Percentiles rank a stretch among this genome's conserved stretches.
Evolutionary conservation across 35 echinoderm and acorn worm species (phyloP).

Genomic region (Hemicentrotus pulcherrimus): DNA sequence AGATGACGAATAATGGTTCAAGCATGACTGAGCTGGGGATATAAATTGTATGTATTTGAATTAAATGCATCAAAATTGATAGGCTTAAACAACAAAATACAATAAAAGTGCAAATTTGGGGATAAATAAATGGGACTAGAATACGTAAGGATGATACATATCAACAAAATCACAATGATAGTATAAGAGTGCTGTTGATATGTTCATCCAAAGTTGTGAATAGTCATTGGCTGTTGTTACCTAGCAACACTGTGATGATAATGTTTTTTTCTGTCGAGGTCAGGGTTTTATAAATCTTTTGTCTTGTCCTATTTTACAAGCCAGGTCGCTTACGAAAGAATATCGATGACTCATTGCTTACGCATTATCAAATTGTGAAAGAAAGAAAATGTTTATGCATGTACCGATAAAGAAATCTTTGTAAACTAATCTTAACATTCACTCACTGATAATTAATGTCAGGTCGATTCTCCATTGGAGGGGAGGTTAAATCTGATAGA

Average conservation of each 20-base stretch:
- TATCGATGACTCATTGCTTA: neutral
- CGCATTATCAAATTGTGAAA: neutral
- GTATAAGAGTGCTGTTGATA: neutral
- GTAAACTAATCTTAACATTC: too few species aligned
- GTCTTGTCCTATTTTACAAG: neutral
- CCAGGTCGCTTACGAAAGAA: neutral
- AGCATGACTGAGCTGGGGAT: too few species aligned
- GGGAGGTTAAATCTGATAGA: too few species aligned
- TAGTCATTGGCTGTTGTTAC: neutral
- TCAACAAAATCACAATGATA: neutral
- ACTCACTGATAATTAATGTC: too few species aligned
- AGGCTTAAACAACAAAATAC: too few species aligned
- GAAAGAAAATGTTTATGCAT: neutral
- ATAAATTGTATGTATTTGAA: too few species aligned
- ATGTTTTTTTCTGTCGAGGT: neutral
- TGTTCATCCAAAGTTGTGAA: neutral
- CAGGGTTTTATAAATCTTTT: neutral
- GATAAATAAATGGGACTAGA: too few species aligned
- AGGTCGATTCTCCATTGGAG: too few species aligned
- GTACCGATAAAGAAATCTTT: neutral
- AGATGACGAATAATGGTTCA: too few species aligned
- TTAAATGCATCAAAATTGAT: too few species aligned
- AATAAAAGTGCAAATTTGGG: too few species aligned
- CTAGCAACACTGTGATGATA: neutral
- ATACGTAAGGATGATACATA: too few species aligned